Evolutionary conservation across 2,797 vertebrate genomes (phyloP).

Genomic region (Rhinoraja longicauda): DNA sequence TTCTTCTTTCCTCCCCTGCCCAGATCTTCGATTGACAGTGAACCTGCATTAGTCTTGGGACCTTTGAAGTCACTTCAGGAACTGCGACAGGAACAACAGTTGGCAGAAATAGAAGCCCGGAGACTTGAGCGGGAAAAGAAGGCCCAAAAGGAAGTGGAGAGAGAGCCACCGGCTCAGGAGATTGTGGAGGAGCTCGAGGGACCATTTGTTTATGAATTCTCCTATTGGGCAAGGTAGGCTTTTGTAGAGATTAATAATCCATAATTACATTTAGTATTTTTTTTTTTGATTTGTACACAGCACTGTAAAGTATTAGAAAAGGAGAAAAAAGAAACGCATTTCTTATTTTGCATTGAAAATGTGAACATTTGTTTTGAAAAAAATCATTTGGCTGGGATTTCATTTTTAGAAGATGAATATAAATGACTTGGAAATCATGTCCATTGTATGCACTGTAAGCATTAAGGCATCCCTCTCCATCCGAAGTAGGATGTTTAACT

Average conservation of each 20-base stretch:
- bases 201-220: conserved; percentile 90
- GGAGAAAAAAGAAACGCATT: background rate
- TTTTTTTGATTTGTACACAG: background rate
- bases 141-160: conserved; percentile 58
- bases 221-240: conserved; percentile 88
- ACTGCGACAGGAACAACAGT: conserved; percentile 77
- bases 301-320: background rate
- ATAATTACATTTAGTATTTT: background rate
- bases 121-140: conserved; percentile 72
- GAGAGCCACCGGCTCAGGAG: conserved; percentile 72
- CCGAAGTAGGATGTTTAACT: background rate
- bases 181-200: conserved; percentile 80
- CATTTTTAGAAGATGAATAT: background rate
- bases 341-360: background rate
- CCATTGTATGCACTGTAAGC: too few relatives aligned
- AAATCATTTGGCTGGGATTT: background rate
- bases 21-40: conserved; percentile 94
- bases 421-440: background rate
- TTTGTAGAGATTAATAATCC: background rate
- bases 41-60: conserved; percentile 88
- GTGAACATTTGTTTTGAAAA: background rate
- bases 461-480: background rate
- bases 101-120: conserved; percentile 74
- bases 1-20: background rate
- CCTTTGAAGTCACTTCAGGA: conserved; percentile 76